Base-by-base conservation (phyloP, 1,140 invertebrate species). In the Ostrea edulis region DNA sequence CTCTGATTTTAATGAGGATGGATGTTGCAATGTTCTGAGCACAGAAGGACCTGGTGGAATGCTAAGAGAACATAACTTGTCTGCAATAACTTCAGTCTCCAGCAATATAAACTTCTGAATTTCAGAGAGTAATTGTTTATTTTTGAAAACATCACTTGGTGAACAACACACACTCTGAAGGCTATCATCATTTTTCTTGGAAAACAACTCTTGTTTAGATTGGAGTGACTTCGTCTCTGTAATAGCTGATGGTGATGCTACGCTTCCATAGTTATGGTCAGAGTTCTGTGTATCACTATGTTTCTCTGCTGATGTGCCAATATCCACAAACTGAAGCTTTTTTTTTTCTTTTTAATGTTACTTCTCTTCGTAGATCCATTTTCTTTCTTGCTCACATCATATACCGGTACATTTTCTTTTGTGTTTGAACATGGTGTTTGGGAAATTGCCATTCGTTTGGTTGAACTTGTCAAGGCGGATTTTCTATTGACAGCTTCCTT, bases 351-450 rank as follows among this genome's bases (percentile, higher is more conserved):
- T 29, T 68, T 68, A 68, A 9, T 22, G 65, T 68, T 25, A 22
- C 9, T 29, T 68, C 25, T 68, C 65, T 8, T 25, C 8, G n/a
- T 29, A 68, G 65, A 29, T 68, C n/a, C 25, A 68, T 68, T 68
- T 22, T 68, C 65, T 68, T 68, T 68, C n/a, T 68, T 68, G 65
- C n/a, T 68, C n/a, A 68, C 65, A 68, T 71, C 68, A 29, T 29
- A 0, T 29, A 44, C 5, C 35, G 5, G 5, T 1, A 29, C 25
- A 71, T 71, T 71, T 35, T 71, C 65, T 9, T 68, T 20, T 7
- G 25, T 25, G 8, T 71, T 29, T 25, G 68, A 71, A 71, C 68
- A 25, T 11, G 68, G 68, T 2, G 68, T 71, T 9, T 71, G 68
- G 29, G 22, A 71, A 71, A 71, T 12, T 12, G 68, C 22, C 68